These are phyloP conservation scores for Malacosoma neustria DNA, from an alignment of 2,888 invertebrate species.

Conservation along the genomic window DNA sequence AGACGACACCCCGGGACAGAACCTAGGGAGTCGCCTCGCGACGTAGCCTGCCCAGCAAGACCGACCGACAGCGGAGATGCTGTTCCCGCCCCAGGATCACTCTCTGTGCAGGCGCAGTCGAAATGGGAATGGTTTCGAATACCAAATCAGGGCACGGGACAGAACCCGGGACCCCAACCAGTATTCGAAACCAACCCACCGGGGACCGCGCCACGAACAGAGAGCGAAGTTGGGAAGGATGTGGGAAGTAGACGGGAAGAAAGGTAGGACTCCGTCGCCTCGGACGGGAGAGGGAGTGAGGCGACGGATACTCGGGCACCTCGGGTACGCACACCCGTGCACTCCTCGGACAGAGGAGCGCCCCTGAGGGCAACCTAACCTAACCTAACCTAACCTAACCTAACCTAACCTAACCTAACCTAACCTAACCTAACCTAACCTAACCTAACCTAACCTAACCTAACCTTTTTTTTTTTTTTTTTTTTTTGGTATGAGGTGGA, in stretches of 20 bases:
- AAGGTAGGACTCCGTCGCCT: background rate
- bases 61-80: no score
- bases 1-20: no score
- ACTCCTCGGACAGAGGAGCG: background rate
- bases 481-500: background rate
- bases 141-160: no score
- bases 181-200: no score
- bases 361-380: constrained; percentile 10
- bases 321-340: background rate
- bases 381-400: constrained; percentile 18
- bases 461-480: constrained; percentile 6
- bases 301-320: constrained; percentile 1
- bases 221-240: no score
- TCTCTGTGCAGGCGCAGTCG: background rate
- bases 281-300: background rate
- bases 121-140: no score
- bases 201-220: no score
- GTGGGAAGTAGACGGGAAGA: no score
- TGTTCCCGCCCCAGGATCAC: constrained; percentile 7
- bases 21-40: no score
- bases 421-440: constrained; percentile 11
- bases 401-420: constrained; percentile 16
- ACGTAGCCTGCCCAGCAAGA: no score
- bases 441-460: constrained; percentile 13
- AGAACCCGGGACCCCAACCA: no score